Evolutionary conservation across 2,888 invertebrate species (phyloP), one percentile per base, ranked within the genome.

Genomic region (Pharmacophagus antenor): DNA sequence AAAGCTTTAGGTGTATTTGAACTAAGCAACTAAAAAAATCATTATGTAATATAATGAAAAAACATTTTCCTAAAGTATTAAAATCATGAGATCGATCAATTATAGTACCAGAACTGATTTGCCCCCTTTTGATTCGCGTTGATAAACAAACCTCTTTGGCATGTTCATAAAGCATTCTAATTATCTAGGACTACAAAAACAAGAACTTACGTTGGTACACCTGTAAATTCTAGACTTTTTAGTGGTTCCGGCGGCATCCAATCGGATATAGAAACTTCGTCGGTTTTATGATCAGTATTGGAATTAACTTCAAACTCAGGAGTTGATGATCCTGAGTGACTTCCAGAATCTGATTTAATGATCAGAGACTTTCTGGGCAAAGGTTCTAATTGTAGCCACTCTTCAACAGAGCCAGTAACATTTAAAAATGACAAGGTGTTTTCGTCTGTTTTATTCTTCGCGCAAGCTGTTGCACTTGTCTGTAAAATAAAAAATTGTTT

Each of bases 221-320:
- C 95, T 0, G 87, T 79, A 68, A 95, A 95, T 50, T 92, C 80
- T 0, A 77, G 77, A 53, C 83, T 78, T 0, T 68, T 71, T 37
- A 95, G 82, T 0, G 90, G 84, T 54, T 88, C 87, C 0, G 94
- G 76, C 2, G 93, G 91, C 51, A 92, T 69, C 96, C 96, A 96
- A 54, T 92, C 88, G 0, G 84, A 78, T 65, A 89, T 79, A 58
- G 82, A 84, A 15, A 88, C 66, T 0, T 82, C 78, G 58, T 79
- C 74, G 0, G 73, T 64, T 27, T 60, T 61, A 1, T 54, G 65
- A n/a, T 20, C 51, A 27, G 10, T 18, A 25, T 42, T 31, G 2
- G 10, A 53, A 31, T 48, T 49, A 7, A 46, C 42, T 44, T 70
- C 71, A 5, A 53, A 31, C 8, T 73, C 74, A 0, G 72, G 67